Evolutionary conservation across 2,113 vertebrate genomes (phyloP), one percentile per base, ranked within the genome.

Genomic region (Cryptotis parvus): DNA sequence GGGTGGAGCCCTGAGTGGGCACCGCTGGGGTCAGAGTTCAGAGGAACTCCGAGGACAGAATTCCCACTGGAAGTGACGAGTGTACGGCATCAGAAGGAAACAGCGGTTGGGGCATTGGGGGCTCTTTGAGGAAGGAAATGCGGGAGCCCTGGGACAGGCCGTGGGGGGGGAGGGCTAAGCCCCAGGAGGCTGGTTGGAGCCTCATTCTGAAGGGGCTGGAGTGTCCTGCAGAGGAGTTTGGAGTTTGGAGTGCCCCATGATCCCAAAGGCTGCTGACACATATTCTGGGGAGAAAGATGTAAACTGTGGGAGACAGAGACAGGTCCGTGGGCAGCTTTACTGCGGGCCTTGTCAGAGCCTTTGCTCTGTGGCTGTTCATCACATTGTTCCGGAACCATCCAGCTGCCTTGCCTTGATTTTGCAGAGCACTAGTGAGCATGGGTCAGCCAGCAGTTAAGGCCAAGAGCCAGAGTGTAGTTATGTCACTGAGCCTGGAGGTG

Each of bases 331-430:
- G 66, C 49, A 80, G 41, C 74, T 69, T 37, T 31, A 15, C 39
- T 78, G 11, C 61, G 39, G 72, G 72, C 74, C 58, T 88, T 35
- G 12, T 66, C 79, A 92, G 79, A n/a, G 45, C 35, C 35, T 58
- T 91, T 24, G 33, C 39, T 15, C 20, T 33, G 12, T 52, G 29
- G 49, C 6, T 0, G 1, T 5, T 2, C 12, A 14, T 15, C 9
- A 37, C 0, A 24, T 24, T 58, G 55, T 20, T 58, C 18, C 55
- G 8, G 10, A 58, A 58, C 24, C 18, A 58, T 22, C 18, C 22
- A 58, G 55, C 55, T 58, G 20, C 18, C 55, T 58, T 24, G 22
- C 61, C 80, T 83, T 58, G 26, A 9, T n/a, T 78, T 66, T 18
- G 72, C 61, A 74, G 52, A 39, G 55, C 33, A 15, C 3, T 18